These are phyloP conservation scores for Erethizon dorsatum DNA, from an alignment of 2,797 vertebrate genomes.

Conservation along the genomic window DNA sequence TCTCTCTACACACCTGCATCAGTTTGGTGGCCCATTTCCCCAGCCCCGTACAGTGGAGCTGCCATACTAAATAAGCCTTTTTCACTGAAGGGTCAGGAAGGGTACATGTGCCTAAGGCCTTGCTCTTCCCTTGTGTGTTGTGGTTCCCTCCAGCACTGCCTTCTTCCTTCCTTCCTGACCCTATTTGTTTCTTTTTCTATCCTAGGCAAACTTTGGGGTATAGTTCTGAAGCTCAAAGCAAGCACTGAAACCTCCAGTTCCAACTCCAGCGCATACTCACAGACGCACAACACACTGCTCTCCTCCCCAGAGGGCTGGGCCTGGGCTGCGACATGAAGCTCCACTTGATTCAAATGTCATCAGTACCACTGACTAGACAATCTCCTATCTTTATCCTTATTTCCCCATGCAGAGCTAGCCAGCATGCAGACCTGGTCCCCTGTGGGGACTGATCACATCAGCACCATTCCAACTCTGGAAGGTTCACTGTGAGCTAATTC, in stretches of 20 bases:
- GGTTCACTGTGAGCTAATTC: conserved; percentile 64
- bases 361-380: conserved; percentile 16
- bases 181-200: conserved; percentile 39
- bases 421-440: conserved; percentile 22
- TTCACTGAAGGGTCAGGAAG: conserved; percentile 44
- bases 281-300: background rate
- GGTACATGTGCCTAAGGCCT: background rate
- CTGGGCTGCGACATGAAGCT: conserved; percentile 46
- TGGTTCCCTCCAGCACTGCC: background rate
- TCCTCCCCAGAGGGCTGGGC: background rate
- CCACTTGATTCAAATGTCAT: conserved; percentile 64
- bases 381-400: background rate
- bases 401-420: conserved; percentile 23
- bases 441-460: conserved; percentile 48
- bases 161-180: background rate
- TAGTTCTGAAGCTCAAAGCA: conserved; percentile 58
- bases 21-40: conserved; percentile 6
- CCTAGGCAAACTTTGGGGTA: conserved; percentile 52
- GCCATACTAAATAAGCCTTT: background rate
- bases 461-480: conserved; percentile 68
- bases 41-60: background rate
- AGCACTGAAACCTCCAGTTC: conserved; percentile 44
- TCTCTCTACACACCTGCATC: background rate
- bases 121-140: background rate
- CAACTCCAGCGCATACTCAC: background rate